These are phyloP conservation scores for Miichthys miiuy DNA, from an alignment of 2,797 vertebrate species.

Conservation along the genomic window DNA sequence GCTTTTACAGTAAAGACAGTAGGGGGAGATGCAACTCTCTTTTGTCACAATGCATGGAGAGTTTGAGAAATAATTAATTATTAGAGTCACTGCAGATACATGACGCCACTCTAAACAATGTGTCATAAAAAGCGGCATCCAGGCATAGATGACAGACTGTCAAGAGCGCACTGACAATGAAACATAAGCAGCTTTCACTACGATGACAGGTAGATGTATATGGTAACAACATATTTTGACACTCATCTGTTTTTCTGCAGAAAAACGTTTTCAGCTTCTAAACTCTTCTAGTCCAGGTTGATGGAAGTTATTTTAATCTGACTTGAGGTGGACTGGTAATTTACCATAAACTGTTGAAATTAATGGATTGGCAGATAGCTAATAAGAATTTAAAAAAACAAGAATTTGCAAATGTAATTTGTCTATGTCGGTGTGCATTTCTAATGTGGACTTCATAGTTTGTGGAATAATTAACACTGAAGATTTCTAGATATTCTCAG, in stretches of 20 bases:
- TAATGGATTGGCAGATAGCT: background rate
- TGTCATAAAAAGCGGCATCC: conserved; percentile 46
- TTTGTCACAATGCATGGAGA: conserved; percentile 29
- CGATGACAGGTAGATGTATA: conserved; percentile 26
- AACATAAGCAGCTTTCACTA: conserved; percentile 33
- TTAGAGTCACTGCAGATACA: conserved; percentile 43
- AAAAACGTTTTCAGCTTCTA: conserved; percentile 11
- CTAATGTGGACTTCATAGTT: conserved; percentile 16
- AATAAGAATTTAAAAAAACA: background rate
- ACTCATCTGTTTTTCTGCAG: conserved; percentile 7
- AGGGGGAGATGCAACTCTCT: conserved; percentile 79
- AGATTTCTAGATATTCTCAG: conserved; percentile 46
- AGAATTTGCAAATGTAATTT: background rate
- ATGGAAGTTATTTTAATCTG: background rate
- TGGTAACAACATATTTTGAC: conserved; percentile 19
- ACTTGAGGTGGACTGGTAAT: background rate
- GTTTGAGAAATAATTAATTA: conserved; percentile 48
- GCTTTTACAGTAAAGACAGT: conserved; percentile 65
- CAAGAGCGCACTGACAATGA: conserved; percentile 23
- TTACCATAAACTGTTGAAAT: background rate
- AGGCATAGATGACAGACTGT: conserved; percentile 38
- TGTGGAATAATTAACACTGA: conserved; percentile 20
- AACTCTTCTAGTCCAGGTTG: background rate
- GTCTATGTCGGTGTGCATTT: background rate
- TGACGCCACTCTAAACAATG: conserved; percentile 44